Conservation (phyloP, 2,888 invertebrate genomes). For the Blastobasis lacticolella region DNA sequence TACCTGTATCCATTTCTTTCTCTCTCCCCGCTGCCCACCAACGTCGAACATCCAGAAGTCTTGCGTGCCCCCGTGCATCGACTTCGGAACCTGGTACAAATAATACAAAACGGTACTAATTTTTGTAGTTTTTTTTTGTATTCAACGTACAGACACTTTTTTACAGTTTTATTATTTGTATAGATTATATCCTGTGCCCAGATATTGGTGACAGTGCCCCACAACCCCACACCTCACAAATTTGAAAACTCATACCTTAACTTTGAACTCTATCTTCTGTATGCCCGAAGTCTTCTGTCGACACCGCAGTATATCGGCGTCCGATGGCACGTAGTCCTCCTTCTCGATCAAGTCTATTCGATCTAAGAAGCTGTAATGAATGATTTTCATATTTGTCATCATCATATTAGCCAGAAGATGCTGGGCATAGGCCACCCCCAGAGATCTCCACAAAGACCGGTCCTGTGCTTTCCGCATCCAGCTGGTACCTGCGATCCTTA, state of each 20-base stretch:
- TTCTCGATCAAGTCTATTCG: conserved; percentile 78
- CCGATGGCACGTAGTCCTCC: conserved; percentile 79
- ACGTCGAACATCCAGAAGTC: conserved; percentile 89
- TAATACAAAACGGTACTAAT: neutral
- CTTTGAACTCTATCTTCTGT: conserved; percentile 83
- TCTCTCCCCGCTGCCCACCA: conserved; percentile 86
- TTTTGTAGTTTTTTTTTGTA: too few species aligned
- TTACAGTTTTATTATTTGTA: too few species aligned
- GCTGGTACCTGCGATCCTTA: too few species aligned
- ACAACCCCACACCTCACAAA: too few species aligned
- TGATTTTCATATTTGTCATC: too few species aligned
- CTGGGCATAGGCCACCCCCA: too few species aligned
- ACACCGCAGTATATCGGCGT: conserved; percentile 85
- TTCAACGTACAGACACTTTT: too few species aligned
- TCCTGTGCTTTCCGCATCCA: too few species aligned
- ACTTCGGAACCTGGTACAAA: conserved; percentile 71
- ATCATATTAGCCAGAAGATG: too few species aligned
- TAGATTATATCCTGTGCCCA: too few species aligned
- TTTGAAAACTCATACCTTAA: conserved; percentile 54
- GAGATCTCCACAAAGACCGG: too few species aligned
- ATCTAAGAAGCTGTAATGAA: conserved; percentile 80
- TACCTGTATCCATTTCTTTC: conserved; percentile 88
- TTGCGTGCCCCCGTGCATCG: conserved; percentile 80
- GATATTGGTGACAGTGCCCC: too few species aligned
- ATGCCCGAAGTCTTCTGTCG: conserved; percentile 83